Evolutionary conservation across 1,140 invertebrate genomes (phyloP), one percentile per base, ranked within the genome.

Genomic region (Dryas iulia): DNA sequence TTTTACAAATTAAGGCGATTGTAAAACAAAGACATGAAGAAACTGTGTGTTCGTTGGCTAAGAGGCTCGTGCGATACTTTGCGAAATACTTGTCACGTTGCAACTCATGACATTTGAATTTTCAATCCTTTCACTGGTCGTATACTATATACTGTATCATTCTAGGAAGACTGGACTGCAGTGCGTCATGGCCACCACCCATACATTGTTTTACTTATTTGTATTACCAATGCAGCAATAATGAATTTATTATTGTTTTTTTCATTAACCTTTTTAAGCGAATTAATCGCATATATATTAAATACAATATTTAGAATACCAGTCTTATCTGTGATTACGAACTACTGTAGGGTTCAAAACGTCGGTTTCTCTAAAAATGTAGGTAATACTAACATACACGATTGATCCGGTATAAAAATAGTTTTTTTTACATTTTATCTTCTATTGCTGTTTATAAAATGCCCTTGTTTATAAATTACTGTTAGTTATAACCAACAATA

Each of bases 41-140:
- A 81, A 83, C 75, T 76, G 7, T 60, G 72, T 82, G 66, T 69
- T 53, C 72, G 62, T 86, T 87, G 81, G 82, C 64, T 67, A 86
- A 86, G 77, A 71, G 65, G 66, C 72, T 70, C 66, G 78, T 77
- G 80, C 79, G 76, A 75, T 75, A 82, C 72, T 86, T 89, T 86
- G 77, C 86, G 86, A 89, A 87, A 88, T 80, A 81, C 66, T 77
- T 76, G 82, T 84, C 83, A 86, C 80, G 77, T 85, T 80, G 78
- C 67, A 66, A 67, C 69, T 72, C 69, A 68, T 81, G 84, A 83
- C 80, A 86, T 86, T 85, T 82, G 72, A 76, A 72, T 80, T 74
- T 73, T 76, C 71, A 76, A 76, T 83, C 85, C 84, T 86, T 85
- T 86, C 83, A 86, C 83, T 82, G 73, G 35, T 53, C 60, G 61